Conservation (phyloP, 2,888 invertebrate genomes). For the Folsomia candida region DNA sequence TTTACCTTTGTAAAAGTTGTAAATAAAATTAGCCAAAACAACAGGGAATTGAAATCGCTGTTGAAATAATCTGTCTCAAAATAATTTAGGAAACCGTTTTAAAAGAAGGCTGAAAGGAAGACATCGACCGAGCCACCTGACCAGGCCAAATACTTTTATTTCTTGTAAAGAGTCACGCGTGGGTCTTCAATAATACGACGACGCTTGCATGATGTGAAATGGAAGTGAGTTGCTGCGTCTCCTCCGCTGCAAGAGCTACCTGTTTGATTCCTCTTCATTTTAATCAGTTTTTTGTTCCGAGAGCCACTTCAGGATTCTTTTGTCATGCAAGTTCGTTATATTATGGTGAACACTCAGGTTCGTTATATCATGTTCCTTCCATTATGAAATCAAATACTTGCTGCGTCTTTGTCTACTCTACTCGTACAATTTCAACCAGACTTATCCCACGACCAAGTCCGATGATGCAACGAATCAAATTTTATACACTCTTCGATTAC, state of each 20-base stretch:
- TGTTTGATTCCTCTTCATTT: conserved; percentile 10
- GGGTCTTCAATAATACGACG: too few relatives aligned
- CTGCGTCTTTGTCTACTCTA: not conserved
- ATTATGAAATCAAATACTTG: not conserved
- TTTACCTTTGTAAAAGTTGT: too few relatives aligned
- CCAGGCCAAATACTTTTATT: not conserved
- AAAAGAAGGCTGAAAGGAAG: too few relatives aligned
- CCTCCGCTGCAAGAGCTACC: not conserved
- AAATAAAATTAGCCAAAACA: too few relatives aligned
- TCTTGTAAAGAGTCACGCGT: not conserved
- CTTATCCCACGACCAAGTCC: too few relatives aligned
- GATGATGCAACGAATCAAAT: too few relatives aligned
- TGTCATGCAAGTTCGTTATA: not conserved
- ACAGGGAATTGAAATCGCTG: too few relatives aligned
- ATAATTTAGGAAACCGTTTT: too few relatives aligned
- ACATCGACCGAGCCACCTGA: not conserved
- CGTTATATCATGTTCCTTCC: not conserved
- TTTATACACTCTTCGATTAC: too few relatives aligned
- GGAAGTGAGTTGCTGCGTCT: not conserved
- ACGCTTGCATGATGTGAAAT: not conserved
- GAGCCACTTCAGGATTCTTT: not conserved
- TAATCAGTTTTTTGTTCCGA: conserved; percentile 11
- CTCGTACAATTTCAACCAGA: too few relatives aligned
- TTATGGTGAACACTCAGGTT: not conserved
- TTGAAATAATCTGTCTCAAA: too few relatives aligned